Base-by-base conservation (phyloP, 2,113 vertebrate genomes). In the Illadopsis cleaveri region DNA sequence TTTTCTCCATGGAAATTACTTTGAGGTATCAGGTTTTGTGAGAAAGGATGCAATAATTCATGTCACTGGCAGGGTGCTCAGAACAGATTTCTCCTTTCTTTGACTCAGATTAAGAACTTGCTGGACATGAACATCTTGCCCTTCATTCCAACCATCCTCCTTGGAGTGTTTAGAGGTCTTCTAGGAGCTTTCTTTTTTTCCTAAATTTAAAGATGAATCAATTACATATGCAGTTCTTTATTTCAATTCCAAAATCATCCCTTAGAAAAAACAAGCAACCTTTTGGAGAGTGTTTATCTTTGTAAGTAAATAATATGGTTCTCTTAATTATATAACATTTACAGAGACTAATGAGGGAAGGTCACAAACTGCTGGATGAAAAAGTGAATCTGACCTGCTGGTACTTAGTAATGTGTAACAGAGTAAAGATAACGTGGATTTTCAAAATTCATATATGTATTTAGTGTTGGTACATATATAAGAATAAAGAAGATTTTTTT, bases 141-240 rank as follows among this genome's bases (percentile, higher is more conserved):
- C 47, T 97, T 97, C 17, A 15, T 96, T 96, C 96, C 64, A 2
- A 23, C 80, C 45, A 87, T 96, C 50, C 51, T 97, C 37, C 83
- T 97, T 88, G 93, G 89, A 82, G n/a, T 90, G 20, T 91, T 97
- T 89, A 95, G 95, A 82, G 96, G 95, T 48, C 90, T 97, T 77
- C 70, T 97, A 70, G 96, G 93, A 93, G 86, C 86, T 75, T 72
- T 96, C 37, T 97, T 97, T 97, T 83, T 57, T 56, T 61, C 56
- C 45, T 96, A 64, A 97, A 97, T 96, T 88, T 94, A 73, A 95
- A 79, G 66, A 89, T 97, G 61, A 97, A 97, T 96, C 90, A 93
- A 91, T 64, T 94, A 68, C 40, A 47, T 37, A 60, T 87, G 80
- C 75, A 53, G 72, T 65, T 96, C 76, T 97, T 96, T 82, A 96